phyloP scores from a whole-genome alignment of 2,888 invertebrate genomes.

The Microdon myrmicae region DNA sequence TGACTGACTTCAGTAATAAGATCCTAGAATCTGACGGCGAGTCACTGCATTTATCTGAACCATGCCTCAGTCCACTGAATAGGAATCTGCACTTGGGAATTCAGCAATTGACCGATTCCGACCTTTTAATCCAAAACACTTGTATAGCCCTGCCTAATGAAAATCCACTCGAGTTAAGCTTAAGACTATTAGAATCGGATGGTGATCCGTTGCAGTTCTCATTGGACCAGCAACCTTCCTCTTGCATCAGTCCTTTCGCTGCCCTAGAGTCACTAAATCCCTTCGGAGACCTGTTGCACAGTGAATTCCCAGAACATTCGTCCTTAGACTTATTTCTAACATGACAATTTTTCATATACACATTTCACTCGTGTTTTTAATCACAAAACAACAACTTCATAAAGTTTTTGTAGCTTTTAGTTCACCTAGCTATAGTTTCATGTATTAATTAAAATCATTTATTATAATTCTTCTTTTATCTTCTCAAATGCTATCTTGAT shows the following conservation, averaged over 20 bases:
- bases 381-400: slow-evolving; percentile 2
- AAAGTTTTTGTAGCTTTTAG: neutral
- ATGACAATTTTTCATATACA: slow-evolving; percentile 56
- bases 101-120: slow-evolving; percentile 28
- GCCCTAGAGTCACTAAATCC: slow-evolving; percentile 62
- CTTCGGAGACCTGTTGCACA: slow-evolving; percentile 62
- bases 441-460: neutral
- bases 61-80: slow-evolving; percentile 60
- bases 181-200: slow-evolving; percentile 62
- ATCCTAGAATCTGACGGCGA: slow-evolving; percentile 72
- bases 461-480: slow-evolving; percentile 10
- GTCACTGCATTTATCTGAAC: slow-evolving; percentile 66
- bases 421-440: neutral
- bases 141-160: slow-evolving; percentile 49
- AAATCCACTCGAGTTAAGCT: slow-evolving; percentile 61
- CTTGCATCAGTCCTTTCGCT: slow-evolving; percentile 62
- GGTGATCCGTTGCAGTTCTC: slow-evolving; percentile 62
- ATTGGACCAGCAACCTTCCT: slow-evolving; percentile 59
- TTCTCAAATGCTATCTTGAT: neutral
- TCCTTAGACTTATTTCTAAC: slow-evolving; percentile 63
- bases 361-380: slow-evolving; percentile 1
- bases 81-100: slow-evolving; percentile 23
- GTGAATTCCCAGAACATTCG: slow-evolving; percentile 61
- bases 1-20: slow-evolving; percentile 60
- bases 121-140: slow-evolving; percentile 17